phyloP scores from a whole-genome alignment of 2,888 invertebrate species.

The Tillus elongatus region DNA sequence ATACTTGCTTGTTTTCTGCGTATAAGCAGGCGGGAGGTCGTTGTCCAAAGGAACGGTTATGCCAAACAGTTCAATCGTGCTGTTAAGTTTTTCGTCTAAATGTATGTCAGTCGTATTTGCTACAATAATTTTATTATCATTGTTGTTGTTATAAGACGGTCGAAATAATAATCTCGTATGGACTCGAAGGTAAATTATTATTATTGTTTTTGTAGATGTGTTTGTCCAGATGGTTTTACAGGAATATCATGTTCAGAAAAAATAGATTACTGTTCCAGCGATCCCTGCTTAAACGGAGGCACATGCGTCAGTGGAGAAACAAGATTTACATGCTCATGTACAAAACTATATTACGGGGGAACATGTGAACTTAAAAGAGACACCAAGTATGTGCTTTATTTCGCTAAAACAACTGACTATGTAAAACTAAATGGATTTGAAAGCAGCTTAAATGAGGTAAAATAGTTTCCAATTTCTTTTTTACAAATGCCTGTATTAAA shows the following conservation, averaged over 20 bases:
- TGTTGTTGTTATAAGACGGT: too few relatives aligned
- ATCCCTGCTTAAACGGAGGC: slow-evolving; percentile 39
- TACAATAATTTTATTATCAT: too few relatives aligned
- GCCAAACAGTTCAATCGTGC: too few relatives aligned
- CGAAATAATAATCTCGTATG: too few relatives aligned
- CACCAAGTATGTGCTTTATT: slow-evolving; percentile 49
- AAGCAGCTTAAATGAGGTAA: slow-evolving; percentile 43
- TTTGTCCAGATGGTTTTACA: slow-evolving; percentile 47
- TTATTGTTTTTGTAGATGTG: slow-evolving; percentile 42
- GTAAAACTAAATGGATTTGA: slow-evolving; percentile 45
- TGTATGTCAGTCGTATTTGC: too few relatives aligned
- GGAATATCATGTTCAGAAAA: slow-evolving; percentile 44
- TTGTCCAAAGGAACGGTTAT: too few relatives aligned
- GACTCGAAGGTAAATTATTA: too few relatives aligned
- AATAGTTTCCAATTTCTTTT: background rate
- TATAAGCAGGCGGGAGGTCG: too few relatives aligned
- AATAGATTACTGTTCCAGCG: slow-evolving; percentile 43
- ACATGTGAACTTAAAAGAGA: slow-evolving; percentile 44
- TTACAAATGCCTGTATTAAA: background rate
- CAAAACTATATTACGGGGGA: slow-evolving; percentile 42
- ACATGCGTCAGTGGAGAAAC: slow-evolving; percentile 34
- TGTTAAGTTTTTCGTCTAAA: too few relatives aligned
- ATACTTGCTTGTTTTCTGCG: too few relatives aligned
- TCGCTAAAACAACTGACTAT: slow-evolving; percentile 50
- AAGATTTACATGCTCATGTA: slow-evolving; percentile 45